Conservation (phyloP, 1,140 invertebrate genomes). For the Drosophila quadrilineata region DNA sequence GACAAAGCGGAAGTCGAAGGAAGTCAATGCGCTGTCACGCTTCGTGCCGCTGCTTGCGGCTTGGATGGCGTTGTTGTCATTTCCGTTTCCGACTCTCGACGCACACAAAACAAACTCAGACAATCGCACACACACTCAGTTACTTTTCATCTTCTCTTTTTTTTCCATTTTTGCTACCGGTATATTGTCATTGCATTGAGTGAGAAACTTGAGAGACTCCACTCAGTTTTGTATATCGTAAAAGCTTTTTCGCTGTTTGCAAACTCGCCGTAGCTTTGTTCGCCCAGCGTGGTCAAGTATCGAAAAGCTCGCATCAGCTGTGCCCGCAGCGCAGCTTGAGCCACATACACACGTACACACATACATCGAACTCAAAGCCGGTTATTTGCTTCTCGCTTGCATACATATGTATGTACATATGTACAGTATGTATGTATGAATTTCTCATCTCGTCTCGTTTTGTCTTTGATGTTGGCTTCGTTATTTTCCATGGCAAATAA, state of each 20-base stretch:
- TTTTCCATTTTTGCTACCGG: conserved; percentile 28
- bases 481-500: conserved; percentile 22
- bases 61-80: conserved; percentile 25
- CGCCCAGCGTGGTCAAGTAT: too few species aligned
- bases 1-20: conserved; percentile 38
- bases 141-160: too few species aligned
- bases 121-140: conserved; percentile 7
- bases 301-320: conserved; percentile 53
- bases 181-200: conserved; percentile 63
- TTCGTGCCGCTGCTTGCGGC: conserved; percentile 11
- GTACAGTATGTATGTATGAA: too few species aligned
- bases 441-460: conserved; percentile 20
- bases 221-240: conserved; percentile 27
- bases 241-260: conserved; percentile 27
- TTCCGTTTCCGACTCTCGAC: conserved; percentile 60
- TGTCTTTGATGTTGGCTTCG: background rate
- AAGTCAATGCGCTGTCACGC: conserved; percentile 57
- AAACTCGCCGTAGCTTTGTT: conserved; percentile 40
- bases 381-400: conserved; percentile 28
- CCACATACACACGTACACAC: too few species aligned
- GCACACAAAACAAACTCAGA: conserved; percentile 18
- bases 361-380: conserved; percentile 32
- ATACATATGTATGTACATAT: too few species aligned
- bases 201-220: conserved; percentile 8
- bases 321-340: conserved; percentile 34